These are phyloP conservation scores for Psettodes erumei DNA, from an alignment of 2,113 vertebrate species.

Conservation along the genomic window DNA sequence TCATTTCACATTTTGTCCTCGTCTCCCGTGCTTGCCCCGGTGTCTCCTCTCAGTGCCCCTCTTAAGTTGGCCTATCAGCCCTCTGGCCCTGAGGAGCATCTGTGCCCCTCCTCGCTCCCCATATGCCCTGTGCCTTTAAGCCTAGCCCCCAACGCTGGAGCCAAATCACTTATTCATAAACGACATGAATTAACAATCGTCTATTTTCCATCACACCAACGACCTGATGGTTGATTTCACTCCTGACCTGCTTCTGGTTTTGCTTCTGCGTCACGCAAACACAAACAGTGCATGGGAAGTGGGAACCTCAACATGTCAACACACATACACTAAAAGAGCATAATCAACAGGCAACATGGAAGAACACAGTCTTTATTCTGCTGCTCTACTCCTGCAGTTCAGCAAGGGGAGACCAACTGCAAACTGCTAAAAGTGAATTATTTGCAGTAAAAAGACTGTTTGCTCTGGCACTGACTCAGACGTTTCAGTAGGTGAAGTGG, in stretches of 20 bases:
- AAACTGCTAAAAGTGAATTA: neutral
- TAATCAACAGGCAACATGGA: conserved; percentile 1
- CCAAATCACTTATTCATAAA: conserved; percentile 77
- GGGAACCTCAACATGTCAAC: conserved; percentile 7
- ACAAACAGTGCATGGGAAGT: neutral
- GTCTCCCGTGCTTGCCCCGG: conserved; percentile 28
- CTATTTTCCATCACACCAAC: conserved; percentile 74
- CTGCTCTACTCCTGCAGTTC: neutral
- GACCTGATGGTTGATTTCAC: conserved; percentile 64
- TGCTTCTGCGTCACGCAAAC: conserved; percentile 47
- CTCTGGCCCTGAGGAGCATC: conserved; percentile 75
- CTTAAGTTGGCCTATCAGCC: conserved; percentile 60
- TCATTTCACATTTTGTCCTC: conserved; percentile 24
- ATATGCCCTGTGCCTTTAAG: conserved; percentile 78
- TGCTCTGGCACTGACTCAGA: neutral
- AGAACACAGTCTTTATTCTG: neutral
- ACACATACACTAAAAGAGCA: neutral
- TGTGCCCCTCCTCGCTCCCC: conserved; percentile 69
- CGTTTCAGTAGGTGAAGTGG: neutral
- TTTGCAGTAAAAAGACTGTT: neutral
- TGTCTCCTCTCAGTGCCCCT: conserved; percentile 47
- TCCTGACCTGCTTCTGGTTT: conserved; percentile 69
- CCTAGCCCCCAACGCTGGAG: conserved; percentile 59
- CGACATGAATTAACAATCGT: conserved; percentile 76
- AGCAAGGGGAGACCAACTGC: neutral